A percentile compares a stretch with the other conserved stretches of the same genome.
Conservation (phyloP, 1,140 invertebrate genomes). For the Drosophila parabipectinata region DNA sequence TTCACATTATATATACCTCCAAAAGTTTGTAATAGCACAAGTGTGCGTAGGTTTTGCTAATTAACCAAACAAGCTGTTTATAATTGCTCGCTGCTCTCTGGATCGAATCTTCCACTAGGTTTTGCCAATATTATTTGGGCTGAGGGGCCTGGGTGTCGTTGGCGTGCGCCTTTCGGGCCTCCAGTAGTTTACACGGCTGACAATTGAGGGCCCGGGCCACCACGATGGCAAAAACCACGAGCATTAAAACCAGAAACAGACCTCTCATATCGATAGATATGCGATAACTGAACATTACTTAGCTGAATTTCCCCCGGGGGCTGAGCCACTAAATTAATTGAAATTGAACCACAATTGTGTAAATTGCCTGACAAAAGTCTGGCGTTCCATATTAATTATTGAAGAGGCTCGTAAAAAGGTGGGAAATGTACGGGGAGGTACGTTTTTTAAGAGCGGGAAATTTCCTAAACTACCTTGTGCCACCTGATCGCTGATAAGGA, state of each 20-base stretch:
- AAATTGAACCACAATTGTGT: slow-evolving; percentile 61
- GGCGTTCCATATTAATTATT: slow-evolving; percentile 51
- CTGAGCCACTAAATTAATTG: slow-evolving; percentile 33
- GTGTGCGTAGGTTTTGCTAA: slow-evolving; percentile 45
- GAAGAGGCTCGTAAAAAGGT: slow-evolving; percentile 22
- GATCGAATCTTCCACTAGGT: too few species aligned
- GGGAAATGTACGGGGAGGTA: background rate
- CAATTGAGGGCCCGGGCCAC: slow-evolving; percentile 57
- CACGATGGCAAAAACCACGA: slow-evolving; percentile 25
- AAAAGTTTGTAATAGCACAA: slow-evolving; percentile 3
- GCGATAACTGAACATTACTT: slow-evolving; percentile 60
- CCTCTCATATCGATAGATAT: slow-evolving; percentile 48
- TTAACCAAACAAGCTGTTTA: too few species aligned
- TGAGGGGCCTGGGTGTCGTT: slow-evolving; percentile 26
- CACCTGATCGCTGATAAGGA: slow-evolving; percentile 51
- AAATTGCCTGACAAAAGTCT: slow-evolving; percentile 47
- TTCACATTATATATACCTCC: background rate
- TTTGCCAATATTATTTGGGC: too few species aligned
- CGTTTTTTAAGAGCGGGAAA: background rate
- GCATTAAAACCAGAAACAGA: slow-evolving; percentile 33
- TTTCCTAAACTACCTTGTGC: slow-evolving; percentile 13
- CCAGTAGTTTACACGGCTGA: slow-evolving; percentile 69
- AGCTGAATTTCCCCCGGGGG: slow-evolving; percentile 61
- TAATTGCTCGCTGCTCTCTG: too few species aligned
- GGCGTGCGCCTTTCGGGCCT: slow-evolving; percentile 62